Evolutionary conservation across 2,888 invertebrate genomes (phyloP), one percentile per base, ranked within the genome.

Genomic region (Thecocarcelia acutangulata): DNA sequence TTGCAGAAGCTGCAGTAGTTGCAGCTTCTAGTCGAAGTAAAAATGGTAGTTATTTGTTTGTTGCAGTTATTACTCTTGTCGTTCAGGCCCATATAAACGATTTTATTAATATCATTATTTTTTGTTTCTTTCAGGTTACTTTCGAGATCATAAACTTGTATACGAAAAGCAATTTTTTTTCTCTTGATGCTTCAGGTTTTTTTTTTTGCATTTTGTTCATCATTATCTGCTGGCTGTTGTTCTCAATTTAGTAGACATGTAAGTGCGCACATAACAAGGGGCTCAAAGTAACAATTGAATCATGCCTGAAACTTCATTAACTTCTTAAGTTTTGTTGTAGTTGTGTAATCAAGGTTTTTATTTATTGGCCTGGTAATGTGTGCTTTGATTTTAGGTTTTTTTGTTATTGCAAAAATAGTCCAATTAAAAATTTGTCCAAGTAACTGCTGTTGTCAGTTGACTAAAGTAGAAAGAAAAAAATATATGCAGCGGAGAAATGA

Each of bases 201-300:
- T 28, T 4, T 28, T 33, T 3, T 8, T 33, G 33, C 21, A 21
- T 73, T 46, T 33, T 33, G 33, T 56, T 33, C 78, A 66, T 79
- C 72, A 66, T 73, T 79, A 79, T 59, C 78, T 61, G 12, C 72
- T 19, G 72, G 59, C 64, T 66, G 64, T 78, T 72, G 78, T 79
- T 79, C 72, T 66, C 66, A 79, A 68, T 73, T 73, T 59, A 46
- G 66, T 54, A 48, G 37, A 66, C 9, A 33, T 33, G 33, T 72
- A 59, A 52, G 24, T 68, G 40, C 37, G 58, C 58, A 52, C 17
- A 44, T 17, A 33, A 33, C 33, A 33, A 52, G 24, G 17, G 40
- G 21, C 12, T 50, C 13, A 58, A 40, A 40, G 21, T 37, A 37
- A 17, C 59, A 56, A 44, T 52, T 59, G 21, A 19, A 52, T 40